Conservation (phyloP, 1,140 invertebrate genomes). For the Hetaerina americana region DNA sequence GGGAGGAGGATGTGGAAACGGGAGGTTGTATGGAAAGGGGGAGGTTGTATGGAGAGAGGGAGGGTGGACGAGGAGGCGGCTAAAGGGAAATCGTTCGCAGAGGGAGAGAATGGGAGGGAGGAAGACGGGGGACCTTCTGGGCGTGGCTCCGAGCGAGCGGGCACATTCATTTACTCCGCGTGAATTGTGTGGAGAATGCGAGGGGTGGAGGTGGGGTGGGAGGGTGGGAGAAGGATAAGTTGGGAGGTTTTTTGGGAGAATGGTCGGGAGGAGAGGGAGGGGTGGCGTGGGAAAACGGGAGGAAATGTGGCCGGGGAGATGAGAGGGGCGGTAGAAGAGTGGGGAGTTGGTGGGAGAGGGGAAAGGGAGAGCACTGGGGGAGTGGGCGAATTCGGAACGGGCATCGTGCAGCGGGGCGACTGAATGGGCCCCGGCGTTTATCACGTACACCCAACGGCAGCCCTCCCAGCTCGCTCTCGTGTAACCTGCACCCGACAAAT, state of each 20-base stretch:
- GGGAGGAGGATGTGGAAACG: too few species aligned
- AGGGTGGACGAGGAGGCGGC: not conserved
- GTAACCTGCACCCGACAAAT: not conserved
- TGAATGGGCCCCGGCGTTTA: not conserved
- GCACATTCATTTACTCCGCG: not conserved
- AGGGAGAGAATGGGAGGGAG: not conserved
- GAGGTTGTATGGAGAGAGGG: not conserved
- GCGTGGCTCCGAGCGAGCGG: not conserved
- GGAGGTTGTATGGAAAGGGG: not conserved
- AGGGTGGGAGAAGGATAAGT: not conserved
- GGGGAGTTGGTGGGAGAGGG: not conserved
- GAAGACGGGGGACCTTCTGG: too few species aligned
- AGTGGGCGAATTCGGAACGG: not conserved
- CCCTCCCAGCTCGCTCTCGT: not conserved
- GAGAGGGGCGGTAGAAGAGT: not conserved
- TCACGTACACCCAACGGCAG: not conserved
- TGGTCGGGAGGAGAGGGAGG: not conserved
- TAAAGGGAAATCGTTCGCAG: not conserved
- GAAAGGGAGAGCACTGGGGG: not conserved
- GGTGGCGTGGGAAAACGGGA: not conserved
- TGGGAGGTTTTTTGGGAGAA: not conserved
- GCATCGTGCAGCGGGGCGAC: not conserved
- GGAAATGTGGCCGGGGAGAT: not conserved
- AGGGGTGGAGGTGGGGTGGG: not conserved
- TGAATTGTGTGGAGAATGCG: not conserved